Percentiles rank a stretch among this genome's conserved stretches.
phyloP scores from a whole-genome alignment of 2,797 vertebrate species.

The Sebastolobus alascanus region DNA sequence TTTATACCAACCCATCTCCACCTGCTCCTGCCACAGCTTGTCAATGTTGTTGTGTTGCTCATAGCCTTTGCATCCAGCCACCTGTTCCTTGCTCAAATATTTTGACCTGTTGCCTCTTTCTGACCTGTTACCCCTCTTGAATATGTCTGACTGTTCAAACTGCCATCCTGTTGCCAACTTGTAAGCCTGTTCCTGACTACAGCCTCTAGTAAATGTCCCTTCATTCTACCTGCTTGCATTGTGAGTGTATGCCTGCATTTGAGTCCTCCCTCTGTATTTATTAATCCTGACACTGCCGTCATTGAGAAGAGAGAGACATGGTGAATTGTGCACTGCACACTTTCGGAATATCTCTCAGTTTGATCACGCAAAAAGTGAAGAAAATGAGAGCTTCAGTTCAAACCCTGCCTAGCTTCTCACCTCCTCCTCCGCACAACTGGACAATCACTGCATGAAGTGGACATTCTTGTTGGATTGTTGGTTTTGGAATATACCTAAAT shows the following conservation, averaged over 20 bases:
- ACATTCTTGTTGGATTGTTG: neutral
- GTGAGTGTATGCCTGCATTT: neutral
- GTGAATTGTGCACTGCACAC: neutral
- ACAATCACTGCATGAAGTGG: neutral
- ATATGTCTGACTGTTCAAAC: neutral
- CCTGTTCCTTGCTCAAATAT: neutral
- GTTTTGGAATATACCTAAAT: neutral
- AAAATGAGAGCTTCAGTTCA: neutral
- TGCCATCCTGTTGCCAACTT: neutral
- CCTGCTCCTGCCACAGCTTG: neutral
- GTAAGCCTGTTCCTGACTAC: neutral
- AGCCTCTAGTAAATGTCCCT: neutral
- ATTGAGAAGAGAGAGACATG: neutral
- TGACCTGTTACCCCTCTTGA: neutral
- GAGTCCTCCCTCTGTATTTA: neutral
- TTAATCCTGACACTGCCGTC: neutral
- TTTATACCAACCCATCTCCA: neutral
- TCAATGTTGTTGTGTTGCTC: neutral
- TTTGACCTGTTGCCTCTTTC: neutral
- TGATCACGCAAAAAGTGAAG: neutral
- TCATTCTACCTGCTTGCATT: neutral
- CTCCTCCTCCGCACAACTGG: fast-evolving
- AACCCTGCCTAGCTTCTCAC: neutral
- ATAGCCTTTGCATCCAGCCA: neutral
- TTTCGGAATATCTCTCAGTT: neutral